These are phyloP conservation scores for Eleutherodactylus coqui DNA, from an alignment of 2,797 vertebrate species.

Conservation along the genomic window DNA sequence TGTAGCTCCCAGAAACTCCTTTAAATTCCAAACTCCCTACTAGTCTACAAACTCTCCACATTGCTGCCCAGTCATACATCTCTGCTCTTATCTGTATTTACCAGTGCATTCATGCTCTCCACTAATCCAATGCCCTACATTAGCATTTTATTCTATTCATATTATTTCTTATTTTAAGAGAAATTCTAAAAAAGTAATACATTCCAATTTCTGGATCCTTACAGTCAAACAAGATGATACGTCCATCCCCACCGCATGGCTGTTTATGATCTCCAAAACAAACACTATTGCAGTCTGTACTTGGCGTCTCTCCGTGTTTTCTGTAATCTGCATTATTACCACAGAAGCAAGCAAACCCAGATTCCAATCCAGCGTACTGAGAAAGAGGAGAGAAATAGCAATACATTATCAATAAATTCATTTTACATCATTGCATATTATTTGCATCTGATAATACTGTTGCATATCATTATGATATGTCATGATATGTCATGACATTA, in stretches of 20 bases:
- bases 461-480: too few relatives aligned
- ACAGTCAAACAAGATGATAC: constrained; percentile 96
- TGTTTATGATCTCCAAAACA: constrained; percentile 98
- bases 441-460: neutral
- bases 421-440: neutral
- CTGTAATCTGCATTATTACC: constrained; percentile 91
- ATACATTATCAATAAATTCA: neutral
- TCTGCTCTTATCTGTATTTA: too few relatives aligned
- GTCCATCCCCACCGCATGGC: constrained; percentile 94
- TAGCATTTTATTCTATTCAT: too few relatives aligned
- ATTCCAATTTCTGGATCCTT: constrained; percentile 74
- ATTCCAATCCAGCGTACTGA: constrained; percentile 96
- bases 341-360: constrained; percentile 96
- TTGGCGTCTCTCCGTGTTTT: constrained; percentile 85
- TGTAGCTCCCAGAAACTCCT: too few relatives aligned
- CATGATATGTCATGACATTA: neutral
- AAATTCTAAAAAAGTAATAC: neutral
- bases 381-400: constrained; percentile 55
- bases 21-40: too few relatives aligned
- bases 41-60: too few relatives aligned
- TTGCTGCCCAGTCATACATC: too few relatives aligned
- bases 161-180: neutral
- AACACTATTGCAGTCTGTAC: constrained; percentile 93
- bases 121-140: too few relatives aligned
- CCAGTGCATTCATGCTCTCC: too few relatives aligned